phyloP scores from a whole-genome alignment of 2,888 invertebrate genomes.

The Meta bourneti region DNA sequence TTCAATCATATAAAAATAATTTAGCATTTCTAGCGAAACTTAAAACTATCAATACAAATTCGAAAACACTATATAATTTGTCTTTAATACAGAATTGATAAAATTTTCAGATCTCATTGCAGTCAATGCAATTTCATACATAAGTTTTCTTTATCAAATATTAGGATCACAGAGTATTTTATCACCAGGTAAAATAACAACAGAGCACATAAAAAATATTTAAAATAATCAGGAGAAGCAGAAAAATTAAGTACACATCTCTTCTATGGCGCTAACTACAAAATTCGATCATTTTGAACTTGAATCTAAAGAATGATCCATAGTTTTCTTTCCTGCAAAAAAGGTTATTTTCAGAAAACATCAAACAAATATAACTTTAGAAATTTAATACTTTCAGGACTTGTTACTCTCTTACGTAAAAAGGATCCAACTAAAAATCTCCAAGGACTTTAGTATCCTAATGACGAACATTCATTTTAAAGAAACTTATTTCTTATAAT shows the following conservation, averaged over 20 bases:
- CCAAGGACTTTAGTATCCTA: too few species aligned
- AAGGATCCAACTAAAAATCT: too few species aligned
- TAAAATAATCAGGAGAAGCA: constrained; percentile 36
- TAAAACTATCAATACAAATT: constrained; percentile 25
- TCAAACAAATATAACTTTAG: too few species aligned
- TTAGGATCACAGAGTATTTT: constrained; percentile 61
- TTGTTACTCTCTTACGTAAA: too few species aligned
- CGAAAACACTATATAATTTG: constrained; percentile 6
- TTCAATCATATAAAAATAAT: constrained; percentile 19
- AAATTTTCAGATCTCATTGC: constrained; percentile 41
- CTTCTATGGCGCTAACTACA: background rate
- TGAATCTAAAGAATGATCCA: constrained; percentile 6
- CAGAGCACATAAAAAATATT: constrained; percentile 15
- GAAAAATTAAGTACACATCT: constrained; percentile 68
- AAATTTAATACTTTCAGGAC: too few species aligned
- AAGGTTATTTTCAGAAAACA: too few species aligned
- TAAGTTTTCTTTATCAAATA: constrained; percentile 4
- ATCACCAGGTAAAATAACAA: constrained; percentile 68
- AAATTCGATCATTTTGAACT: constrained; percentile 13
- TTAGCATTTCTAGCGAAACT: constrained; percentile 3
- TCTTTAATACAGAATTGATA: background rate
- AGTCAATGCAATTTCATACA: constrained; percentile 22
- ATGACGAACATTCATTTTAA: too few species aligned
- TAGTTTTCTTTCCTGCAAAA: constrained; percentile 13
- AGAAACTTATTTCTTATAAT: too few species aligned